A percentile compares a stretch with the other conserved stretches of the same genome.
Conservation (phyloP, 1,140 invertebrate genomes). For the Habropoda laboriosa region DNA sequence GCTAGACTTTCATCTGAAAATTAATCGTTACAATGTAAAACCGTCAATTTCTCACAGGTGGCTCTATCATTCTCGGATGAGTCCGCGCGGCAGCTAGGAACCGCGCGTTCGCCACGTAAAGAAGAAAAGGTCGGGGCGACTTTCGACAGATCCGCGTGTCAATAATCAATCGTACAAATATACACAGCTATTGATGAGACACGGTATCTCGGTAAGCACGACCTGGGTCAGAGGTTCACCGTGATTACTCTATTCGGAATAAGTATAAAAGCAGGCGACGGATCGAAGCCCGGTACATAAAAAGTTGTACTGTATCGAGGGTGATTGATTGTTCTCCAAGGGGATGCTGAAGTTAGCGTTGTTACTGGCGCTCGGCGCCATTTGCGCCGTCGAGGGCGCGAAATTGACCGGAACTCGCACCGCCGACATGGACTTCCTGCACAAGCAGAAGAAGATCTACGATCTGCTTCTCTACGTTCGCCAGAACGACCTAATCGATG, state of each 20-base stretch:
- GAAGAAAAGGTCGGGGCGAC: neutral
- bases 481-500: conserved; percentile 81
- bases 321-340: neutral
- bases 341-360: conserved; percentile 54
- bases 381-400: conserved; percentile 30
- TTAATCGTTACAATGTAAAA: too few relatives aligned
- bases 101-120: too few relatives aligned
- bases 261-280: conserved; percentile 36
- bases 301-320: neutral
- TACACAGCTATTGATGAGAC: neutral
- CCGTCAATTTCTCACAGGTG: too few relatives aligned
- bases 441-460: conserved; percentile 84
- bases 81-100: too few relatives aligned
- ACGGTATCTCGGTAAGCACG: neutral
- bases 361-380: conserved; percentile 35
- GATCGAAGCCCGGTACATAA: neutral
- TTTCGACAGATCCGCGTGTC: neutral
- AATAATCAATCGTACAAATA: conserved; percentile 9
- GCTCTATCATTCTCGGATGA: too few relatives aligned
- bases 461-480: conserved; percentile 84
- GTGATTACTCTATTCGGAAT: conserved; percentile 24
- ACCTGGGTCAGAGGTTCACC: conserved; percentile 21
- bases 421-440: conserved; percentile 74
- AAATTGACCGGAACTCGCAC: conserved; percentile 6
- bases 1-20: too few relatives aligned